Conservation (phyloP, 37 sponge, comb jelly and placozoan species). For the Trichoplax adhaerens region DNA sequence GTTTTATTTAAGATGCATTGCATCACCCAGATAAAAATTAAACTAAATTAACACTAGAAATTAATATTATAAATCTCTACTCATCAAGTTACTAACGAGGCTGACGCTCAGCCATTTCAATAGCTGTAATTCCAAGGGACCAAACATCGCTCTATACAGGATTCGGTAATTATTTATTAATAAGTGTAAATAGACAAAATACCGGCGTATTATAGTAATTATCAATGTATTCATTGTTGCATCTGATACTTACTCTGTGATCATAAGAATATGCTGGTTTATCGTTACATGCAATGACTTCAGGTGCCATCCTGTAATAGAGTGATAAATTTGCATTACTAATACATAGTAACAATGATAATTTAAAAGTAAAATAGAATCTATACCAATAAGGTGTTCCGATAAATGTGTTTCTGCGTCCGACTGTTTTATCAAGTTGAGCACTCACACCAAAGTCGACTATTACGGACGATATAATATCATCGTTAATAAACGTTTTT, state of each 20-base stretch:
- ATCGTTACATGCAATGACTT: slow-evolving; percentile 97
- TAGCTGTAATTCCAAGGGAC: slow-evolving; percentile 91
- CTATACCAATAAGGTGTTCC: slow-evolving; percentile 89
- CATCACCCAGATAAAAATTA: background rate
- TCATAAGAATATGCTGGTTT: slow-evolving; percentile 90
- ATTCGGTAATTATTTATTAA: background rate
- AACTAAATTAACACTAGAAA: background rate
- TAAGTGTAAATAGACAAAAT: background rate
- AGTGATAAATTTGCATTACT: no score
- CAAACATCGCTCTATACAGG: slow-evolving; percentile 79
- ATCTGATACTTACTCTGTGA: slow-evolving; percentile 42
- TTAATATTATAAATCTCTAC: background rate
- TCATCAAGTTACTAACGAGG: slow-evolving; percentile 31
- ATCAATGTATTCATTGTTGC: background rate
- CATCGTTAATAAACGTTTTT: background rate
- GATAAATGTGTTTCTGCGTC: slow-evolving; percentile 93
- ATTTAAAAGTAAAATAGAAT: slow-evolving; percentile 3
- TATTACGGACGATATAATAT: background rate
- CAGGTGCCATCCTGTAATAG: slow-evolving; percentile 76
- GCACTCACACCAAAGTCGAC: slow-evolving; percentile 99
- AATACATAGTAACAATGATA: background rate
- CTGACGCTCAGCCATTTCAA: slow-evolving; percentile 94
- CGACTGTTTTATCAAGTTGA: slow-evolving; percentile 88
- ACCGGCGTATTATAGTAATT: background rate
- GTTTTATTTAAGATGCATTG: background rate